Base-by-base conservation (phyloP, 2,888 invertebrate species). In the Dasypogon diadema region DNA sequence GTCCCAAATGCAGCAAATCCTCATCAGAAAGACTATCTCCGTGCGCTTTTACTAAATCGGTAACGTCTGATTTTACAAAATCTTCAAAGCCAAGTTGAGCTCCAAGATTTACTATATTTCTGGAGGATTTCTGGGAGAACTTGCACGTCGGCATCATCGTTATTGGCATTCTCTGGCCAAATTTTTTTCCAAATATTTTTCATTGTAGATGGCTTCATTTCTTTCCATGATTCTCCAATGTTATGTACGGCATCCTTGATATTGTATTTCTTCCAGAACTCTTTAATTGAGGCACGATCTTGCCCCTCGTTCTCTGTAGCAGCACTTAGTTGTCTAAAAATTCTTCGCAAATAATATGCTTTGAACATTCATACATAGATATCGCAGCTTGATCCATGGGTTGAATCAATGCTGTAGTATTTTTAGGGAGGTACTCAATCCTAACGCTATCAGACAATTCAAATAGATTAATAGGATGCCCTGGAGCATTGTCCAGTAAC, bases 161-260 rank as follows among this genome's bases (percentile, higher is more conserved):
- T 79, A 79, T 79, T 78, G 77, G 78, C 63, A 58, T 78, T 78
- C 78, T 80, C 79, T 79, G 79, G 78, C 76, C 79, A 80, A 74
- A 79, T 80, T 75, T 80, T 78, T 78, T 79, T 78, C 78, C 77
- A 80, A 78, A 78, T 65, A 76, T 74, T 75, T 75, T 81, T 80
- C 77, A 80, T 78, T 73, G 79, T 78, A 42, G 79, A 79, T 79
- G 54, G 78, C 80, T 79, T 79, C 51, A 78, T 72, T 77, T 81
- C 79, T 72, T 80, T 79, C 80, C 80, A 80, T 76, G 79, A 80
- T 79, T 79, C 77, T 74, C 79, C 79, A 65, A 80, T 80, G 76
- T 70, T 80, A 30, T 79, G 74, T 54, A 80, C 72, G 75, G 78
- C 80, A 80, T 79, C 77, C 70, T 76, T 76, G 75, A 78, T 79